Evolutionary conservation across 2,888 invertebrate genomes (phyloP).

Genomic region (Andrena praecox): DNA sequence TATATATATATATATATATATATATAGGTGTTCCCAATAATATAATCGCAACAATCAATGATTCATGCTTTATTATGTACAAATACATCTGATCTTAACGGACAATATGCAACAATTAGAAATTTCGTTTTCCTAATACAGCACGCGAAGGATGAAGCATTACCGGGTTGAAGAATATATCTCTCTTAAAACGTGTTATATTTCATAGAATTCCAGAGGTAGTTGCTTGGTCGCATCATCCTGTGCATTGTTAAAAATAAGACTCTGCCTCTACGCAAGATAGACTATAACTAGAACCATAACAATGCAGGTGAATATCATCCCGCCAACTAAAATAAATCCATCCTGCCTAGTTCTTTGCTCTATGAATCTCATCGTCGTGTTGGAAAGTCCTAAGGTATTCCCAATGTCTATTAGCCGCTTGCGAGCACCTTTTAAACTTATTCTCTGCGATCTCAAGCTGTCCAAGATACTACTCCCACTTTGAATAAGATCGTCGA

Average conservation of each 20-base stretch:
- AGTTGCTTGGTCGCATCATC: background rate
- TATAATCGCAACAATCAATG: background rate
- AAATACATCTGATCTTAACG: conserved; percentile 30
- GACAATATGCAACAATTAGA: conserved; percentile 33
- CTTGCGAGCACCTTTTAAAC: conserved; percentile 94
- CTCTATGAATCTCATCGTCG: conserved; percentile 97
- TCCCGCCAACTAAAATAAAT: conserved; percentile 94
- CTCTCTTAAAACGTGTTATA: conserved; percentile 8
- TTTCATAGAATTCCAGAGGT: background rate
- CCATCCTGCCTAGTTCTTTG: conserved; percentile 95
- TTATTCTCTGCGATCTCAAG: conserved; percentile 92
- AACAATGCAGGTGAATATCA: conserved; percentile 92
- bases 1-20: too few species aligned
- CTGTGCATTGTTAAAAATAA: conserved; percentile 21
- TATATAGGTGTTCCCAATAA: background rate
- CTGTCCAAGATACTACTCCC: conserved; percentile 92
- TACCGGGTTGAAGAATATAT: conserved; percentile 1
- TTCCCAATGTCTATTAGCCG: conserved; percentile 95
- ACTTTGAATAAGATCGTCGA: conserved; percentile 91
- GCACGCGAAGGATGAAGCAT: conserved; percentile 10
- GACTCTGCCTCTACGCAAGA: conserved; percentile 77
- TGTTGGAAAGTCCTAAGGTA: conserved; percentile 96
- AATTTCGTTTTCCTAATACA: conserved; percentile 19
- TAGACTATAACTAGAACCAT: conserved; percentile 92
- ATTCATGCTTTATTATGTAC: conserved; percentile 50